Evolutionary conservation across 2,113 vertebrate species (phyloP).

Genomic region (Malurus cyaneus): DNA sequence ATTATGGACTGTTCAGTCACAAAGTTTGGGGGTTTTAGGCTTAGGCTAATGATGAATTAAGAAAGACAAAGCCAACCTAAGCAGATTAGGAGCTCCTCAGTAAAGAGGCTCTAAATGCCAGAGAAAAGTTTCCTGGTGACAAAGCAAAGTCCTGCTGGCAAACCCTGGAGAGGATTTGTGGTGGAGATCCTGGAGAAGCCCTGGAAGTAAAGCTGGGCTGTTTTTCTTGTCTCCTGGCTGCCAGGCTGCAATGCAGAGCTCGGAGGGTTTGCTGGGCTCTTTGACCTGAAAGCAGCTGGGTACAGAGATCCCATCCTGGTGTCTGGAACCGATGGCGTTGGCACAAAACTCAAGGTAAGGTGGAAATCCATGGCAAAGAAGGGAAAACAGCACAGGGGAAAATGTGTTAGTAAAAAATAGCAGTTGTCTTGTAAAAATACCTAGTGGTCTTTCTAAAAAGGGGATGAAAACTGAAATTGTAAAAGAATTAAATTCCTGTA

Average conservation of each 20-base stretch:
- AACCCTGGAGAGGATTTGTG: not conserved
- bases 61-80: not conserved
- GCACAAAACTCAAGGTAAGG: constrained; percentile 94
- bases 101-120: not conserved
- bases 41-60: not conserved
- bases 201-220: not conserved
- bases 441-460: not conserved
- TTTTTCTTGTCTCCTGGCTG: not conserved
- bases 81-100: not conserved
- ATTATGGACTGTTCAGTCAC: not conserved
- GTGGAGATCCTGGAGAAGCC: not conserved
- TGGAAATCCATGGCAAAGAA: not conserved
- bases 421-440: not conserved
- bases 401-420: not conserved
- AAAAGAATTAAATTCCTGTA: not conserved
- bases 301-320: constrained; percentile 91
- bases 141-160: not conserved
- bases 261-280: constrained; percentile 94
- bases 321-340: constrained; percentile 94
- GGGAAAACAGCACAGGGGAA: not conserved
- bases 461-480: not conserved
- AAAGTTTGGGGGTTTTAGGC: not conserved
- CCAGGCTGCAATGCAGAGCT: constrained; percentile 91
- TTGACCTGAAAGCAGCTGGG: constrained; percentile 93
- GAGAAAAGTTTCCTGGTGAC: not conserved